phyloP scores from a whole-genome alignment of 2,888 invertebrate genomes.

The Hemithea aestivaria region DNA sequence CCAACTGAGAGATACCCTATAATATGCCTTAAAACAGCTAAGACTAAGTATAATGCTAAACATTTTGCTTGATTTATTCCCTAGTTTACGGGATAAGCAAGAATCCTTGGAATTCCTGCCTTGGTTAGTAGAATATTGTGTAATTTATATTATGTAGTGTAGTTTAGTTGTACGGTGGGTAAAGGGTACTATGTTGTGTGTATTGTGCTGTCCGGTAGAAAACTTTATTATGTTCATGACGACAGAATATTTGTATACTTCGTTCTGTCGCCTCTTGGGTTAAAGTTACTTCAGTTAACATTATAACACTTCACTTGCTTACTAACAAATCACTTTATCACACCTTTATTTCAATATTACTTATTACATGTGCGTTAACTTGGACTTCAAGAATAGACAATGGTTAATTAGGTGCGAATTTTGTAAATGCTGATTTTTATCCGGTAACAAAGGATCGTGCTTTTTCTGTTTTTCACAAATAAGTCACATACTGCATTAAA shows the following conservation, averaged over 20 bases:
- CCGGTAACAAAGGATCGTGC: conserved; percentile 33
- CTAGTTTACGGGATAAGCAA: conserved; percentile 89
- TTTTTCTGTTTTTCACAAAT: conserved; percentile 40
- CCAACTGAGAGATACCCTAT: conserved; percentile 1
- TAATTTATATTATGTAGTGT: conserved; percentile 55
- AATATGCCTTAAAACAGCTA: conserved; percentile 13
- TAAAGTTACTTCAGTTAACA: conserved; percentile 27
- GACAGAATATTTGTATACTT: conserved; percentile 21
- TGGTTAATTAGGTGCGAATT: conserved; percentile 65
- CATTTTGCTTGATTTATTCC: conserved; percentile 70
- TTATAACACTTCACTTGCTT: conserved; percentile 59
- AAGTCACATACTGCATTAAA: conserved; percentile 8
- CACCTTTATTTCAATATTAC: conserved; percentile 40
- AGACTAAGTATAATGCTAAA: conserved; percentile 50
- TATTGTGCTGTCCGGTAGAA: conserved; percentile 19
- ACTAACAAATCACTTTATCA: conserved; percentile 64
- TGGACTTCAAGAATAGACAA: conserved; percentile 79
- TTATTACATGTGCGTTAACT: conserved; percentile 52
- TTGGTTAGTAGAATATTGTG: conserved; percentile 85
- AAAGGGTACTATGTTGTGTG: conserved; percentile 36
- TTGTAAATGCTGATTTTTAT: conserved; percentile 68
- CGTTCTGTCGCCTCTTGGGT: conserved; percentile 32
- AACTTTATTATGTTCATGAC: conserved; percentile 13
- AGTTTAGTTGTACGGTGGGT: conserved; percentile 32
- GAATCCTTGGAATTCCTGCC: conserved; percentile 88